Base-by-base conservation (phyloP, 2,888 invertebrate species). In the Rosalia funebris region DNA sequence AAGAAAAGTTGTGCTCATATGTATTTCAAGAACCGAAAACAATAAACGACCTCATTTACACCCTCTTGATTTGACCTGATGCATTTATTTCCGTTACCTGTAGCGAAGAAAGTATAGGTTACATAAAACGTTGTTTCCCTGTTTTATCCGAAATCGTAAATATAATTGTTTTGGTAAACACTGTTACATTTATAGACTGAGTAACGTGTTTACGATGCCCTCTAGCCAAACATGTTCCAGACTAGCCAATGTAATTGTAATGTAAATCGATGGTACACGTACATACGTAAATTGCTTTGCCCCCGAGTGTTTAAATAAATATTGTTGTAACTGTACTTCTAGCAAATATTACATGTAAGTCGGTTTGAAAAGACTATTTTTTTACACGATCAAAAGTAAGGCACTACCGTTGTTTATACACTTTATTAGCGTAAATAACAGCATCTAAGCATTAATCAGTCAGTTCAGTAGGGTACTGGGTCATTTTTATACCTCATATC, bases 321-420 rank as follows among this genome's bases (percentile, higher is more conserved):
- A n/a, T 7, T 2, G 10, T 34, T 17, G 9, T n/a, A 17, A 48
- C 36, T 39, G 50, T 50, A 50, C 39, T 11, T 37, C n/a, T 50
- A 19, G 50, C 50, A 50, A 50, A 50, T 50, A 50, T 50, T 50
- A 50, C 50, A 50, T 50, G 50, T 50, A 39, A 25, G 36, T 36
- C 3, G 3, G 34, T 50, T 1, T 9, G 12, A 50, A 25, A 2
- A 4, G 15, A n/a, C 9, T 9, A 14, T 14, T 34, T 50, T 19
- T 10, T 12, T 14, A 9, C 19, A 19, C n/a, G 16, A 25, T 50
- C n/a, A 16, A 37, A 37, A 34, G 19, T 44, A 44, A 50, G 50
- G 50, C 39, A 50, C 39, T 50, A 41, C 50, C 50, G 31, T 50
- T 34, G 37, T 5, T 19, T 19, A 12, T n/a, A 4, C 37, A 32